Percentiles rank a stretch among this genome's conserved stretches.
These are phyloP conservation scores for Globodera rostochiensis DNA, from an alignment of 1,140 invertebrate genomes.

Conservation along the genomic window DNA sequence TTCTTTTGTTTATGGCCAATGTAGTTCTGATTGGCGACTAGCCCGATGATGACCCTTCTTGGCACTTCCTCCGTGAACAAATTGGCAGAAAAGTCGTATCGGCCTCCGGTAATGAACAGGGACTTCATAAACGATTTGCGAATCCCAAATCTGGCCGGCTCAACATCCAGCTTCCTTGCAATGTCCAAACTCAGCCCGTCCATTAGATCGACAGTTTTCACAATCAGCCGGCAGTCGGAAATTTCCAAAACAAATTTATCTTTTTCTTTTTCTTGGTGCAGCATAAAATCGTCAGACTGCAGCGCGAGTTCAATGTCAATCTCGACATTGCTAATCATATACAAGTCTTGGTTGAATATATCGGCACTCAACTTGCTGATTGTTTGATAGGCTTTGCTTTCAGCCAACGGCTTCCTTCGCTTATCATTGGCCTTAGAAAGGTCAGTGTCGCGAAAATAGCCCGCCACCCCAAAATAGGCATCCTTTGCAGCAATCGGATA, in stretches of 20 bases:
- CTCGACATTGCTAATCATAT: constrained; percentile 9
- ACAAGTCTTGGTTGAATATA: constrained; percentile 19
- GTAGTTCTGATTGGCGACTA: constrained; percentile 11
- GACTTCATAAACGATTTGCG: constrained; percentile 29
- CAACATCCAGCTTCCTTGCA: not conserved
- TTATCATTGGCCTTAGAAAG: not conserved
- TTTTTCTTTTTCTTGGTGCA: not conserved
- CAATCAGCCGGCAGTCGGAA: not conserved
- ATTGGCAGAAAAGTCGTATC: constrained; percentile 21
- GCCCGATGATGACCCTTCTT: constrained; percentile 16
- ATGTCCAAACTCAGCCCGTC: constrained; percentile 31
- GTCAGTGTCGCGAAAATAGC: constrained; percentile 1
- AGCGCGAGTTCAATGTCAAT: constrained; percentile 10
- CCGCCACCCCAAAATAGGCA: not conserved
- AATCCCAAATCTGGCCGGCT: constrained; percentile 29
- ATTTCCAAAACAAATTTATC: not conserved
- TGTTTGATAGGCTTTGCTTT: not conserved
- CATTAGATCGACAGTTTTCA: constrained; percentile 27
- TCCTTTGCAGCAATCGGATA: not conserved
- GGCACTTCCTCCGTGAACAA: constrained; percentile 33
- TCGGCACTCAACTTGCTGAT: constrained; percentile 10
- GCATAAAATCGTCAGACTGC: constrained; percentile 1
- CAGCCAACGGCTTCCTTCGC: not conserved
- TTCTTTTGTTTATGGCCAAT: constrained; percentile 16
- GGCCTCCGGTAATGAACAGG: constrained; percentile 19